These are phyloP conservation scores for Pogonocherus hispidulus DNA, from an alignment of 2,888 invertebrate species.

Conservation along the genomic window DNA sequence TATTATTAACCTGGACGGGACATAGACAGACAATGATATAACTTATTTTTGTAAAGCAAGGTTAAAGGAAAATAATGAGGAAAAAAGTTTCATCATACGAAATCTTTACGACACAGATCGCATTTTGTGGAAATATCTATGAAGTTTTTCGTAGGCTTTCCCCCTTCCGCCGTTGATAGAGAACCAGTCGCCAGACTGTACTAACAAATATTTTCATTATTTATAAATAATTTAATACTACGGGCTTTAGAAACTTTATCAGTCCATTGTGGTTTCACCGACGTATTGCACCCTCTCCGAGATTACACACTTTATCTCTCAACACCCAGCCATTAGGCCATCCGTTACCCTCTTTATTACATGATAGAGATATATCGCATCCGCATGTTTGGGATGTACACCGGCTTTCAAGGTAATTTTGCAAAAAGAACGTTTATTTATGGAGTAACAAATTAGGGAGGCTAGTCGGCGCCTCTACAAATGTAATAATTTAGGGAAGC, in stretches of 20 bases:
- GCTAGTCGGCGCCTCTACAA: conserved; percentile 37
- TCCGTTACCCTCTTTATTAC: conserved; percentile 64
- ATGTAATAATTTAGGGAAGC: conserved; percentile 34
- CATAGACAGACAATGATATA: too few relatives aligned
- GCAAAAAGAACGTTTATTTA: conserved; percentile 55
- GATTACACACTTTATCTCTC: conserved; percentile 61
- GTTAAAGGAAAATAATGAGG: too few relatives aligned
- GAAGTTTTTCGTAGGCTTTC: too few relatives aligned
- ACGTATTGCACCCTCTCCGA: conserved; percentile 29
- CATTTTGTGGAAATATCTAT: too few relatives aligned
- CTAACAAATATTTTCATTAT: too few relatives aligned
- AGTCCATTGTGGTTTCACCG: neutral
- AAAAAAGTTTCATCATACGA: too few relatives aligned
- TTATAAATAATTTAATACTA: too few relatives aligned
- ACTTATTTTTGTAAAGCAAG: too few relatives aligned
- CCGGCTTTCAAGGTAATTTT: conserved; percentile 61
- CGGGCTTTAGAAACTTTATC: neutral
- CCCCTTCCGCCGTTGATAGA: too few relatives aligned
- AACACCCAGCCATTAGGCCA: conserved; percentile 59
- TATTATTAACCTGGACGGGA: too few relatives aligned
- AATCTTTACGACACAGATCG: too few relatives aligned
- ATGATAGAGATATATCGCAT: conserved; percentile 66
- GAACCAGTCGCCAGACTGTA: too few relatives aligned
- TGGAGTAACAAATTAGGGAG: conserved; percentile 52
- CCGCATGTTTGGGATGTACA: conserved; percentile 60